These are phyloP conservation scores for Sparus aurata DNA, from an alignment of 2,797 vertebrate genomes.

Conservation along the genomic window DNA sequence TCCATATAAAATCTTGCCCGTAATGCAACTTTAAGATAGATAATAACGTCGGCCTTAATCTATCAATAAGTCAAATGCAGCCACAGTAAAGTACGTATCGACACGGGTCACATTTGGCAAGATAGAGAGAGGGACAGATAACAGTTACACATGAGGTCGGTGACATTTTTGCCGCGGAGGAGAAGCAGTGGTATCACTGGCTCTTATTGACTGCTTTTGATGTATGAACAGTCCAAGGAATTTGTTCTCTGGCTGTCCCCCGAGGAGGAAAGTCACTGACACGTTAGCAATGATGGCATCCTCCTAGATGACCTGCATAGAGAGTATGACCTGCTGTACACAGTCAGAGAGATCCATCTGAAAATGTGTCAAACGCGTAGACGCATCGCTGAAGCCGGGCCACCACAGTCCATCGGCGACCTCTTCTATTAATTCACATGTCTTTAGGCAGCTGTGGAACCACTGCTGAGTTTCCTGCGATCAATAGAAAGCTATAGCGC, in stretches of 20 bases:
- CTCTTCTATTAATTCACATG: background rate
- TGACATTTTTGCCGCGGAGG: constrained; percentile 49
- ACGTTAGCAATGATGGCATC: constrained; percentile 53
- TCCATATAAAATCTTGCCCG: background rate
- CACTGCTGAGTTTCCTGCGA: constrained; percentile 9
- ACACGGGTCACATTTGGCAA: constrained; percentile 29
- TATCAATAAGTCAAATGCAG: constrained; percentile 34
- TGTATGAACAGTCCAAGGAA: constrained; percentile 54
- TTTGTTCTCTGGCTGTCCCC: constrained; percentile 29
- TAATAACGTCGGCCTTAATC: constrained; percentile 15
- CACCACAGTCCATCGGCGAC: background rate
- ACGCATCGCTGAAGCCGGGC: background rate
- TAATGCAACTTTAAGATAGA: constrained; percentile 28
- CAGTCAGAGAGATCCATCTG: constrained; percentile 24
- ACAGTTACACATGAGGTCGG: constrained; percentile 38
- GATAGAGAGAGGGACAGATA: constrained; percentile 34
- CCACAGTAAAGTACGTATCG: constrained; percentile 30
- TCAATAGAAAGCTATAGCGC: constrained; percentile 18
- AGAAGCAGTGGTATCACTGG: constrained; percentile 36
- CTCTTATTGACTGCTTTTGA: constrained; percentile 62
- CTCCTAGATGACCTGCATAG: constrained; percentile 52
- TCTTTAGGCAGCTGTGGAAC: background rate
- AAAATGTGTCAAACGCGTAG: constrained; percentile 9
- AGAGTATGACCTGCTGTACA: constrained; percentile 35
- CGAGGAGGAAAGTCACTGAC: constrained; percentile 43